These are phyloP conservation scores for Oreortyx pictus DNA, from an alignment of 2,797 vertebrate species.

Conservation along the genomic window DNA sequence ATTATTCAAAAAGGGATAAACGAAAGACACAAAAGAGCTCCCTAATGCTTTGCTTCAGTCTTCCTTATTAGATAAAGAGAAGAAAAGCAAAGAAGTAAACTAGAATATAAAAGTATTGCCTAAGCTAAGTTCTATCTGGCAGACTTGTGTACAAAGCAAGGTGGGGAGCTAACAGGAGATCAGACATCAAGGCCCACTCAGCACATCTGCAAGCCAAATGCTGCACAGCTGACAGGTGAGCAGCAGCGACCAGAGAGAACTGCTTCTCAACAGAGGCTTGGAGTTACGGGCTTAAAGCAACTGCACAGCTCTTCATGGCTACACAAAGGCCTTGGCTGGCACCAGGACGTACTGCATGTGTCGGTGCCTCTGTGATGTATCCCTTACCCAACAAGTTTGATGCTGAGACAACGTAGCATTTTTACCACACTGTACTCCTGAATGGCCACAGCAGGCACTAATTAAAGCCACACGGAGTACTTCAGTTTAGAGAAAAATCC, in stretches of 20 bases:
- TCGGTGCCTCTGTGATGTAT: background rate
- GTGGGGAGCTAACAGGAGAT: conserved; percentile 29
- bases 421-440: background rate
- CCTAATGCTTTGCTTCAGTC: background rate
- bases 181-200: conserved; percentile 22
- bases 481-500: background rate
- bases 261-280: conserved; percentile 72
- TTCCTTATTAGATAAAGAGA: background rate
- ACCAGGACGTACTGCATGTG: background rate
- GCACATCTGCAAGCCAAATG: conserved; percentile 54
- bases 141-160: background rate
- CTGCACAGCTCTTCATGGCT: background rate
- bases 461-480: background rate
- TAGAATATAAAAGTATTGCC: background rate
- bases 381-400: background rate
- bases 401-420: background rate
- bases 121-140: conserved; percentile 10
- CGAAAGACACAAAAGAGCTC: background rate
- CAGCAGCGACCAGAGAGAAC: conserved; percentile 35
- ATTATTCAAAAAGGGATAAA: background rate
- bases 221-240: conserved; percentile 42
- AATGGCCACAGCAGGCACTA: background rate
- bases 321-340: background rate
- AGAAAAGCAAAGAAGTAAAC: conserved; percentile 28
- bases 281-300: conserved; percentile 54